A percentile compares a stretch with the other conserved stretches of the same genome.
Evolutionary conservation across 2,888 invertebrate species (phyloP).

Genomic region (Cantharis rufa): DNA sequence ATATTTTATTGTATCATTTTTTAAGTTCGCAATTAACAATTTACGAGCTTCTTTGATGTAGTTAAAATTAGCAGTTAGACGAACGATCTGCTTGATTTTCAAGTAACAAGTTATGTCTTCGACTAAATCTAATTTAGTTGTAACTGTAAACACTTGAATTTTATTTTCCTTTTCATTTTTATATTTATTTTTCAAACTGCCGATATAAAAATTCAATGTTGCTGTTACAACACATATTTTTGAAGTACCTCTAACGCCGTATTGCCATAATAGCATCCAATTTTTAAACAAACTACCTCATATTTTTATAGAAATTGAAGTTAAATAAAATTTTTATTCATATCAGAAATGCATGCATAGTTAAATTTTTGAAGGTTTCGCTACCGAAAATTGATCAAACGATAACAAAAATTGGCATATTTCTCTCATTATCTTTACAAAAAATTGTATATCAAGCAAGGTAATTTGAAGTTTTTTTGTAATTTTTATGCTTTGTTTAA

Average conservation of each 20-base stretch:
- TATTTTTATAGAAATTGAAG: background rate
- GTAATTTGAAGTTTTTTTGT: background rate
- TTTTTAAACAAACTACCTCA: background rate
- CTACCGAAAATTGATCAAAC: background rate
- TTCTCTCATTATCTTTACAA: background rate
- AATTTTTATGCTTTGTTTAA: background rate
- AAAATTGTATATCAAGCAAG: background rate
- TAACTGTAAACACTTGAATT: background rate
- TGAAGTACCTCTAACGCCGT: background rate
- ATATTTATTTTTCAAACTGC: background rate
- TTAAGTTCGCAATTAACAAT: conserved; percentile 20
- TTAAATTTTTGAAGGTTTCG: background rate
- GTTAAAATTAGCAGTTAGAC: conserved; percentile 20
- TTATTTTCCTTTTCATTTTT: background rate
- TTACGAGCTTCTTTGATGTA: conserved; percentile 28
- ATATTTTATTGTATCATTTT: conserved; percentile 20
- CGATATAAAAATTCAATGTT: background rate
- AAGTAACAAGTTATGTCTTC: background rate
- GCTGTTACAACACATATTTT: background rate
- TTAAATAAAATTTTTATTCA: background rate
- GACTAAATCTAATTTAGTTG: background rate
- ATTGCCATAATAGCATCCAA: background rate
- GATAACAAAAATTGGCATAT: background rate
- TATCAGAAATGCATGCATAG: background rate
- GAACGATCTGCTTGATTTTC: conserved; percentile 11